Conservation (phyloP, 1,140 invertebrate genomes). For the Hyles euphorbiae region DNA sequence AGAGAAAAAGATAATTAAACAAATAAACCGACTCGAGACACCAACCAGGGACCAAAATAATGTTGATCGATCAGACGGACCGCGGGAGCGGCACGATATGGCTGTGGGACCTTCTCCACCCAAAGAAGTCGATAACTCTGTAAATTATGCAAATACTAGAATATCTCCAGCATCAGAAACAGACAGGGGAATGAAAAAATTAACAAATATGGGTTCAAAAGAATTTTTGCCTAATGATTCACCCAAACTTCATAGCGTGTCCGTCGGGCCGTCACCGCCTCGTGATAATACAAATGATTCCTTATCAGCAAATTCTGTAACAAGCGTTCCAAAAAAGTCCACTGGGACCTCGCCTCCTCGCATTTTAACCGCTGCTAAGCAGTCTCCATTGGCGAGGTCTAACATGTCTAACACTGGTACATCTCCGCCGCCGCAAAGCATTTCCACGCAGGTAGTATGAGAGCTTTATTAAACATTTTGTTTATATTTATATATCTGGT, state of each 20-base stretch:
- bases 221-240: constrained; percentile 17
- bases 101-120: constrained; percentile 49
- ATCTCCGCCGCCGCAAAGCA: constrained; percentile 89
- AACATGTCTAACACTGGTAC: constrained; percentile 79
- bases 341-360: constrained; percentile 46
- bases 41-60: constrained; percentile 35
- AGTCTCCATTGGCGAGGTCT: constrained; percentile 37
- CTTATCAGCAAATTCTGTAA: constrained; percentile 4
- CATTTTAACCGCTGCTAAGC: constrained; percentile 22
- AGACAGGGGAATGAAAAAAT: constrained; percentile 19
- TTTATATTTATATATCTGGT: not conserved
- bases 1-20: constrained; percentile 31
- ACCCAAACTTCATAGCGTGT: constrained; percentile 42
- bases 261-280: constrained; percentile 58
- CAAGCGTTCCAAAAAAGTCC: constrained; percentile 52
- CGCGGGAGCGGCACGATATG: constrained; percentile 41
- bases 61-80: constrained; percentile 15
- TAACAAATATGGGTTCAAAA: constrained; percentile 22
- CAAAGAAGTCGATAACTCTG: no score
- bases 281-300: constrained; percentile 26
- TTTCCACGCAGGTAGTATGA: constrained; percentile 87
- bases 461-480: not conserved
- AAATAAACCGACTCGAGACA: constrained; percentile 36
- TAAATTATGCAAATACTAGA: no score
- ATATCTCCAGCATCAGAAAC: constrained; percentile 7